phyloP scores from a whole-genome alignment of 2,113 vertebrate genomes.

The Reinhardtius hippoglossoides region DNA sequence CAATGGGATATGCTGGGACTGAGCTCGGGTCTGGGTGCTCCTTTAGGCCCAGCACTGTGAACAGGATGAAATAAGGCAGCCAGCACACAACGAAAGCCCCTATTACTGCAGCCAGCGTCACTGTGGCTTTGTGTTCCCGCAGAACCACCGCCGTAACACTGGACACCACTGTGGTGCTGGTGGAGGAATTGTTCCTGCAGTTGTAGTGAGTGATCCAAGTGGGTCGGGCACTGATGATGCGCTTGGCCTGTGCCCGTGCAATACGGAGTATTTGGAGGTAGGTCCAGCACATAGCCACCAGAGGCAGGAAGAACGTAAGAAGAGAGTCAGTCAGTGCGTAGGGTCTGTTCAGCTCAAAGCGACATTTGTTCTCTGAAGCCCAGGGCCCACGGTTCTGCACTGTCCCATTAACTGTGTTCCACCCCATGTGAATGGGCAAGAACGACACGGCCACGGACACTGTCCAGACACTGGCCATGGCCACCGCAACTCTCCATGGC shows the following conservation, averaged over 20 bases:
- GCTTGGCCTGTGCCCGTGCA: slow-evolving; percentile 90
- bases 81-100: slow-evolving; percentile 91
- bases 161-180: slow-evolving; percentile 70
- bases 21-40: slow-evolving; percentile 76
- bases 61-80: slow-evolving; percentile 91
- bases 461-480: slow-evolving; percentile 88
- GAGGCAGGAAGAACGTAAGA: slow-evolving; percentile 92
- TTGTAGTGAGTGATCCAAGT: slow-evolving; percentile 67
- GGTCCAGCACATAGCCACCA: slow-evolving; percentile 92
- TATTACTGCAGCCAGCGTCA: slow-evolving; percentile 86
- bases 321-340: slow-evolving; percentile 89
- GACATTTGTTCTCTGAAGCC: slow-evolving; percentile 75
- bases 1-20: slow-evolving; percentile 61
- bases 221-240: slow-evolving; percentile 83
- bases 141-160: slow-evolving; percentile 71
- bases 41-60: slow-evolving; percentile 84
- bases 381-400: slow-evolving; percentile 81
- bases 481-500: slow-evolving; percentile 81
- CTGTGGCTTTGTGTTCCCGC: slow-evolving; percentile 87
- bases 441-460: slow-evolving; percentile 94
- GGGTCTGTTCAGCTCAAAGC: slow-evolving; percentile 86
- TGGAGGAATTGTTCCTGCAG: slow-evolving; percentile 50
- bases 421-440: slow-evolving; percentile 94
- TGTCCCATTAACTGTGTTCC: slow-evolving; percentile 88
- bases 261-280: slow-evolving; percentile 93